Evolutionary conservation across 2,888 invertebrate species (phyloP).

Genomic region (Apocheima hispidaria): DNA sequence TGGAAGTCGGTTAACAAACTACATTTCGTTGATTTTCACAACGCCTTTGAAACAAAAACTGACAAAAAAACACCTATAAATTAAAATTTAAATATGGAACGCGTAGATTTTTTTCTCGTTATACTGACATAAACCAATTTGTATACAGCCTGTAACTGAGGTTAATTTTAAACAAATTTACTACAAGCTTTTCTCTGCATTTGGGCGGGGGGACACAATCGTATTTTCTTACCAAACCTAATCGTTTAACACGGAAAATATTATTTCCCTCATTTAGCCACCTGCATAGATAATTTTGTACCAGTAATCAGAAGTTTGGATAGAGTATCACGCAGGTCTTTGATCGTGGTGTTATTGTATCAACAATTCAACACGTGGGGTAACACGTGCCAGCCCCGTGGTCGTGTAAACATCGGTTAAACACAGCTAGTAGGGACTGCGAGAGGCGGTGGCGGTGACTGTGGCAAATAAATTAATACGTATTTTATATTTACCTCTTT

Average conservation of each 20-base stretch:
- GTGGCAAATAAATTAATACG: no score
- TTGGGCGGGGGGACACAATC: background rate
- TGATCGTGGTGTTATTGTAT: constrained; percentile 76
- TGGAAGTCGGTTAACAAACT: no score
- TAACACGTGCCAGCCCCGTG: constrained; percentile 58
- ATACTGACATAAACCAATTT: constrained; percentile 30
- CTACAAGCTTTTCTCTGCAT: background rate
- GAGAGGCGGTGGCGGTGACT: background rate
- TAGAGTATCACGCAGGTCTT: constrained; percentile 62
- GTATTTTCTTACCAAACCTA: background rate
- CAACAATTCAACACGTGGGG: constrained; percentile 59
- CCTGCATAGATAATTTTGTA: background rate
- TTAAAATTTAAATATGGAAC: constrained; percentile 18
- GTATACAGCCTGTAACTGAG: constrained; percentile 17
- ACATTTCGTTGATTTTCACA: no score
- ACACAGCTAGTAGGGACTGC: constrained; percentile 26
- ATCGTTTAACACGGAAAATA: no score
- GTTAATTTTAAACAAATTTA: constrained; percentile 54
- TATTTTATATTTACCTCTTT: no score
- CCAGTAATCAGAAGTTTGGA: constrained; percentile 46
- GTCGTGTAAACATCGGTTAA: constrained; percentile 62
- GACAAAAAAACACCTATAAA: constrained; percentile 6
- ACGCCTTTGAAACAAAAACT: background rate
- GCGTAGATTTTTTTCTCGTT: constrained; percentile 11
- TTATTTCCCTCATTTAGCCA: background rate